Evolutionary conservation across 1,140 invertebrate species (phyloP).

Genomic region (Euwallacea similis): DNA sequence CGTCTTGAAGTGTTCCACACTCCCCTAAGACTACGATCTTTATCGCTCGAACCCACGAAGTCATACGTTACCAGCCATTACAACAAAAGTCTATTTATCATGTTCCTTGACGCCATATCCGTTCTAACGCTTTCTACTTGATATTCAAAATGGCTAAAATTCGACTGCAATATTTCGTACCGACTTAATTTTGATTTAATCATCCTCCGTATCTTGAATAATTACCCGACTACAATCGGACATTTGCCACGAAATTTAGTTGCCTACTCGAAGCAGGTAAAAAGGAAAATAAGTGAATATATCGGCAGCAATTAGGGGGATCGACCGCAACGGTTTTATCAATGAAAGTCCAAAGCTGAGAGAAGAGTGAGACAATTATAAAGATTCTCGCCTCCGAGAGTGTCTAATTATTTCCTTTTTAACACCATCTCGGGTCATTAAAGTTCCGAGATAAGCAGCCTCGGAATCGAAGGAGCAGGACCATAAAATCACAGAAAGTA

Average conservation of each 20-base stretch:
- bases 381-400: slow-evolving; percentile 34
- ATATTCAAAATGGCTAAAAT: no score
- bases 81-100: background rate
- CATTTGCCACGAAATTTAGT: slow-evolving; percentile 7
- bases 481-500: slow-evolving; percentile 52
- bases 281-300: slow-evolving; percentile 2
- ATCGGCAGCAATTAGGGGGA: slow-evolving; percentile 19
- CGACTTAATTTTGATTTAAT: no score
- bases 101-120: slow-evolving; percentile 3
- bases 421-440: slow-evolving; percentile 39
- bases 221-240: background rate
- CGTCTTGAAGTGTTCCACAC: background rate
- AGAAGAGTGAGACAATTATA: slow-evolving; percentile 26
- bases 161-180: no score
- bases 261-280: slow-evolving; percentile 6
- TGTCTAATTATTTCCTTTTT: slow-evolving; percentile 37
- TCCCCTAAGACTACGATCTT: background rate
- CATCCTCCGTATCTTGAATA: no score
- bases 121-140: background rate
- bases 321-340: slow-evolving; percentile 27
- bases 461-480: slow-evolving; percentile 37
- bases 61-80: background rate
- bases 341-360: slow-evolving; percentile 22
- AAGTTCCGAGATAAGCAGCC: slow-evolving; percentile 35
- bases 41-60: background rate